Conservation (phyloP, 2,797 vertebrate genomes). For the Acridotheres tristis region DNA sequence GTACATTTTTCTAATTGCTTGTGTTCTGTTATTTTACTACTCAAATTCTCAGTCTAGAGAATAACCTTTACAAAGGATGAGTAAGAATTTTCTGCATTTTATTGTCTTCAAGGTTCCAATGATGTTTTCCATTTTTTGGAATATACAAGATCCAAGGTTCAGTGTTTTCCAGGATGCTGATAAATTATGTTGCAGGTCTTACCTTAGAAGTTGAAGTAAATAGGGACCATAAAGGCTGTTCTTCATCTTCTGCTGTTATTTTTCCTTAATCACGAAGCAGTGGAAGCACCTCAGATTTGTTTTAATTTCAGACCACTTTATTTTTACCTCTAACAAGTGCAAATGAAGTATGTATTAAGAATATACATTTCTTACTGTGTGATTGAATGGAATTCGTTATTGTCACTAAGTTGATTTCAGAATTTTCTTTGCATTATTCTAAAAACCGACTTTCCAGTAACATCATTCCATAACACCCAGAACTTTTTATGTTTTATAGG, state of each 20-base stretch:
- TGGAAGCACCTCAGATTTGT: not conserved
- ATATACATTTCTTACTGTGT: not conserved
- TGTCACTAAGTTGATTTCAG: not conserved
- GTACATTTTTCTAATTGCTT: constrained; percentile 1
- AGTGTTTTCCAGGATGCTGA: not conserved
- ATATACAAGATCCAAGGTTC: not conserved
- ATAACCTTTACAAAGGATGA: constrained; percentile 30
- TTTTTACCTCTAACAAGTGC: not conserved
- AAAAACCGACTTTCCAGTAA: not conserved
- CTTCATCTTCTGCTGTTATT: constrained; percentile 2
- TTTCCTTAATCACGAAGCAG: not conserved
- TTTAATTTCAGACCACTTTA: not conserved
- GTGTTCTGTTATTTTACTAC: constrained; percentile 7
- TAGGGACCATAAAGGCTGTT: not conserved
- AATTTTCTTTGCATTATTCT: not conserved
- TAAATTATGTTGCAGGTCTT: not conserved
- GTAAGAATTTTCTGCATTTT: constrained; percentile 25
- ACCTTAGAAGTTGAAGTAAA: not conserved
- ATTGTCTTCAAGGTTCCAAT: not conserved
- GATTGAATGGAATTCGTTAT: not conserved
- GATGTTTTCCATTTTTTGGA: not conserved
- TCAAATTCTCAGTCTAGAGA: constrained; percentile 31
- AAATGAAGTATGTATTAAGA: not conserved
- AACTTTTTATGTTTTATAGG: constrained; percentile 75
- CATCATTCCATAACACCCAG: not conserved